phyloP scores from a whole-genome alignment of 2,888 invertebrate species.

The Papilio gigon region DNA sequence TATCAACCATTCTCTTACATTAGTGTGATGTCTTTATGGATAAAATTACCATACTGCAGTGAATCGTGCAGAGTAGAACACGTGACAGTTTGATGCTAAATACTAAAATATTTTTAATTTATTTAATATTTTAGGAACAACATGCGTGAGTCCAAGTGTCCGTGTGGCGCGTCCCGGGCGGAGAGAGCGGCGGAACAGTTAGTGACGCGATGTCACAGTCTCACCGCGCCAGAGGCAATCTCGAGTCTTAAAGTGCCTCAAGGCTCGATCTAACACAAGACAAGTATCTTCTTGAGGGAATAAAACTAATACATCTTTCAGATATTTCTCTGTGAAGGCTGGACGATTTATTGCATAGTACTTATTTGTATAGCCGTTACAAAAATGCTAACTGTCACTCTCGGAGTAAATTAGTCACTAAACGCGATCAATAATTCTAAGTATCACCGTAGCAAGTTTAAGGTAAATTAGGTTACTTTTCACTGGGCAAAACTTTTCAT shows the following conservation, averaged over 20 bases:
- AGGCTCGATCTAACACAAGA: background rate
- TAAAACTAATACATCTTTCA: background rate
- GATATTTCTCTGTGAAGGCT: background rate
- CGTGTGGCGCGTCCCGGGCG: no score
- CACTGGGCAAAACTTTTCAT: no score
- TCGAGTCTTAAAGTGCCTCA: slow-evolving; percentile 1
- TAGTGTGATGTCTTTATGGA: background rate
- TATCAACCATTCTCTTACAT: background rate
- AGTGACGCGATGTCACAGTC: background rate
- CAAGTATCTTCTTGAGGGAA: background rate
- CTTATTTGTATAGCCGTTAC: no score
- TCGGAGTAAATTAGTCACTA: no score
- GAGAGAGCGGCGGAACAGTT: background rate
- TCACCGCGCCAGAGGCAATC: slow-evolving; percentile 14
- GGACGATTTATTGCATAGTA: background rate
- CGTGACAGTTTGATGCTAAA: no score
- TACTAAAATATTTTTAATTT: no score
- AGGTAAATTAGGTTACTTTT: no score
- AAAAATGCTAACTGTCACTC: no score
- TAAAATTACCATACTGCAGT: background rate
- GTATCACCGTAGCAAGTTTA: no score
- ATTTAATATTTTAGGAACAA: no score
- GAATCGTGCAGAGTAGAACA: background rate
- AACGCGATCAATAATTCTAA: no score
- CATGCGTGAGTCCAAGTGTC: background rate